These are phyloP conservation scores for Schizopygopsis malacanthus DNA, from an alignment of 2,797 vertebrate genomes.

Conservation along the genomic window DNA sequence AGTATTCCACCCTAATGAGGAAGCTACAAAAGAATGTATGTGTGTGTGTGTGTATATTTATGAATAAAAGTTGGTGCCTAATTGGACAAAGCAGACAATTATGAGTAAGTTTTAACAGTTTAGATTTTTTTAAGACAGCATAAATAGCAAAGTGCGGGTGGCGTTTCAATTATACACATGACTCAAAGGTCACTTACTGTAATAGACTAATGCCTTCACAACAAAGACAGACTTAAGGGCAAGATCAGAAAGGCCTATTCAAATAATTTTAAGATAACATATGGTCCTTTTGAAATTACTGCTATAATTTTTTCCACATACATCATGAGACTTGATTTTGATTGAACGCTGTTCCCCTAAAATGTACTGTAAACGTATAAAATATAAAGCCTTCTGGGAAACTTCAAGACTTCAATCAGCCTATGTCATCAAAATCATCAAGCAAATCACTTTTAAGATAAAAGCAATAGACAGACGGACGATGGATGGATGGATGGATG, in stretches of 20 bases:
- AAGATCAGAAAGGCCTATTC: not conserved
- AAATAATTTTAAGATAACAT: not conserved
- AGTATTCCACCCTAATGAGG: conserved; percentile 70
- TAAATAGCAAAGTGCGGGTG: not conserved
- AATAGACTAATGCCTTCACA: conserved; percentile 1
- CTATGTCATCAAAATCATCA: not conserved
- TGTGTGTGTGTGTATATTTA: not conserved
- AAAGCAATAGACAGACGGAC: too few relatives aligned
- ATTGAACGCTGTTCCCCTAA: not conserved
- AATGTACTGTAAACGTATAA: not conserved
- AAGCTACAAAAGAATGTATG: conserved; percentile 71
- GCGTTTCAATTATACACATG: conserved; percentile 2
- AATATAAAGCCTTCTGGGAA: not conserved
- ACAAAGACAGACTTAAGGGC: not conserved
- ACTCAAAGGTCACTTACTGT: conserved; percentile 1
- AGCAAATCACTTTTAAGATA: not conserved
- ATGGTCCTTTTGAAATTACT: not conserved
- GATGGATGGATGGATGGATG: too few relatives aligned
- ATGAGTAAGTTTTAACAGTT: conserved; percentile 21
- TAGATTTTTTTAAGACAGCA: not conserved
- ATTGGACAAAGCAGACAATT: not conserved
- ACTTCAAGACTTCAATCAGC: not conserved
- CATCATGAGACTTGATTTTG: not conserved
- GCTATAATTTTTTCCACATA: not conserved
- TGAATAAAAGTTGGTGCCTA: not conserved